Evolutionary conservation across 2,797 vertebrate species (phyloP), one percentile per base, ranked within the genome.

Genomic region (Coracias cyanogaster): DNA sequence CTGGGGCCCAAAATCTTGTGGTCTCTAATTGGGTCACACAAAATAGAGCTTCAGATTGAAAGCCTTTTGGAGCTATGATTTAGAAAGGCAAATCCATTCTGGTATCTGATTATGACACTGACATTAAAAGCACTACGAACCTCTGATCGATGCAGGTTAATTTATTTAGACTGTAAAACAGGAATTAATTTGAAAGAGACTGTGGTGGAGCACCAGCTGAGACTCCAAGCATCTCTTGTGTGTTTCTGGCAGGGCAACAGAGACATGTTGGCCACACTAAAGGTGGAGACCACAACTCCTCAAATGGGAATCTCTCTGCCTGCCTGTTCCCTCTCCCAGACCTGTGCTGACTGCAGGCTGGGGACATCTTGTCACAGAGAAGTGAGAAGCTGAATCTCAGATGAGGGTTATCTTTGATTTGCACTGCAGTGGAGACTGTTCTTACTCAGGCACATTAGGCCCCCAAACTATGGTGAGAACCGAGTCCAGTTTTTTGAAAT

Each of bases 151-250:
- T 95, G 64, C 5, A 86, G 37, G 78, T 81, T 94, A 94, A 96
- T 96, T 96, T 95, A 96, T 97, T 94, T 95, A 96, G 86, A 89
- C 78, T 22, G 21, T 95, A 92, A 95, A 96, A 3, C 45, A 93
- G 74, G 89, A 95, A 90, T 94, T 95, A 94, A 95, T 94, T 94
- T 86, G 88, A 95, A 93, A 92, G 57, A 17, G 37, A 12, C 28
- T 31, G 20, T 39, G 35, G 54, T 19, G 13, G 46, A 93, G 24
- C 70, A 82, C 91, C 58, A 83, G 91, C 35, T 46, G 83, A 84
- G 90, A 65, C 51, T 73, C 37, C 64, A 85, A 1, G 19, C 21
- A 29, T 72, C 17, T 51, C 33, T 51, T 70, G 9, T 24, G 37
- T 66, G 43, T 15, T 66, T 62, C 57, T 84, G 54, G 25, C 2